phyloP scores from a whole-genome alignment of 2,113 vertebrate species.

The Corythornis vintsioides region DNA sequence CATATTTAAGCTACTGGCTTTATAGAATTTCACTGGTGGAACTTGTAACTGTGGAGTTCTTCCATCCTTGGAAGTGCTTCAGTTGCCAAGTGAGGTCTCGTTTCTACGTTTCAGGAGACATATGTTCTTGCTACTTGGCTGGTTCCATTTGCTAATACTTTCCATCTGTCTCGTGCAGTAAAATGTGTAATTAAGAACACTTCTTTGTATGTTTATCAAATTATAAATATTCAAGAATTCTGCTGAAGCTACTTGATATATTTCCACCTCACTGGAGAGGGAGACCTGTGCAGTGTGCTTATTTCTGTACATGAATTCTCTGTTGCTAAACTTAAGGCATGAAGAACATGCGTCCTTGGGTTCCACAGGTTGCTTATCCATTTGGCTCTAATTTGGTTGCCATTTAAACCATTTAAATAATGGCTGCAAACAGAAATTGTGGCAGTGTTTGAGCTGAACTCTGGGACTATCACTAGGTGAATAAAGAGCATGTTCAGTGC shows the following conservation, averaged over 20 bases:
- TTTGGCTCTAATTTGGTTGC: not conserved
- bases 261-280: slow-evolving; percentile 11
- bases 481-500: not conserved
- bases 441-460: not conserved
- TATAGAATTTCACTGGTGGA: not conserved
- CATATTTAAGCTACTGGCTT: not conserved
- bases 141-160: slow-evolving; percentile 66
- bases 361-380: not conserved
- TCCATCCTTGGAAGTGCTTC: slow-evolving; percentile 8
- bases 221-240: slow-evolving; percentile 29
- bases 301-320: not conserved
- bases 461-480: not conserved
- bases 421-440: not conserved
- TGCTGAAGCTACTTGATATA: slow-evolving; percentile 26
- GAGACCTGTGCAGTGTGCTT: slow-evolving; percentile 14
- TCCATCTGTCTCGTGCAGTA: slow-evolving; percentile 56
- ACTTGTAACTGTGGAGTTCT: not conserved
- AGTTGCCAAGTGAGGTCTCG: slow-evolving; percentile 37
- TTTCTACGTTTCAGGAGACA: slow-evolving; percentile 62
- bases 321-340: not conserved
- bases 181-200: slow-evolving; percentile 58
- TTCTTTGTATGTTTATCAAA: slow-evolving; percentile 59
- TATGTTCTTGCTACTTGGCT: slow-evolving; percentile 63
- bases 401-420: slow-evolving; percentile 10
- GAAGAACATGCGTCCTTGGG: not conserved